Percentiles rank a stretch among this genome's conserved stretches.
These are phyloP conservation scores for Bubalus kerabau DNA, from an alignment of 2,113 vertebrate species.

Conservation along the genomic window DNA sequence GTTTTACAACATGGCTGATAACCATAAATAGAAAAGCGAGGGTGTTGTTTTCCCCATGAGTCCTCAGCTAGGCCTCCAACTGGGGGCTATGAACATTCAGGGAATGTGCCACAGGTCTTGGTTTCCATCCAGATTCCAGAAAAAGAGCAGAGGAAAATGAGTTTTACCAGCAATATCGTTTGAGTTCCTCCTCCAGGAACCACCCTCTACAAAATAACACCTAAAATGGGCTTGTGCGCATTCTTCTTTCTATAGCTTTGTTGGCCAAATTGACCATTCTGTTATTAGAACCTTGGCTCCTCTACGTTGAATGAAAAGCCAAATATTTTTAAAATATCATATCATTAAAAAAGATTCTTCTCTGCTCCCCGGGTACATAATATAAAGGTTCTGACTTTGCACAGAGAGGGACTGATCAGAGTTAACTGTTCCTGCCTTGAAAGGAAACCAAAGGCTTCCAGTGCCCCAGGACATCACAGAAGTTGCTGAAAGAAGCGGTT, in stretches of 20 bases:
- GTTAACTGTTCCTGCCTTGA: neutral
- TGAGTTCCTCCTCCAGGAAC: neutral
- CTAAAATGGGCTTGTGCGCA: neutral
- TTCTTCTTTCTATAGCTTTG: neutral
- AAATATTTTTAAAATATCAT: slow-evolving; percentile 28
- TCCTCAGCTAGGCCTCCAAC: neutral
- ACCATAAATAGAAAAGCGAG: neutral
- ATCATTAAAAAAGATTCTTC: neutral
- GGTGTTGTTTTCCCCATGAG: neutral
- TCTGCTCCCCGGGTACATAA: neutral
- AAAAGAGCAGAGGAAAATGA: neutral
- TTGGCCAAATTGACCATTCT: neutral
- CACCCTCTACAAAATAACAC: neutral
- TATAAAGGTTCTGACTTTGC: neutral
- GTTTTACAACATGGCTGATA: neutral
- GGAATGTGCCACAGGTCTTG: neutral
- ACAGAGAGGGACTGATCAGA: neutral
- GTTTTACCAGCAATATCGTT: neutral
- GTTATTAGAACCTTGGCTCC: neutral
- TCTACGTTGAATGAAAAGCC: neutral
- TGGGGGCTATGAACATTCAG: neutral
- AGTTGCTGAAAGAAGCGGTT: slow-evolving; percentile 12
- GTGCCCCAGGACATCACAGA: neutral
- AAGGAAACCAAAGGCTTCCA: neutral
- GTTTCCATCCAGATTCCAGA: neutral